A percentile compares a stretch with the other conserved stretches of the same genome.
phyloP scores from a whole-genome alignment of 2,113 vertebrate genomes.

The Antechinus flavipes region DNA sequence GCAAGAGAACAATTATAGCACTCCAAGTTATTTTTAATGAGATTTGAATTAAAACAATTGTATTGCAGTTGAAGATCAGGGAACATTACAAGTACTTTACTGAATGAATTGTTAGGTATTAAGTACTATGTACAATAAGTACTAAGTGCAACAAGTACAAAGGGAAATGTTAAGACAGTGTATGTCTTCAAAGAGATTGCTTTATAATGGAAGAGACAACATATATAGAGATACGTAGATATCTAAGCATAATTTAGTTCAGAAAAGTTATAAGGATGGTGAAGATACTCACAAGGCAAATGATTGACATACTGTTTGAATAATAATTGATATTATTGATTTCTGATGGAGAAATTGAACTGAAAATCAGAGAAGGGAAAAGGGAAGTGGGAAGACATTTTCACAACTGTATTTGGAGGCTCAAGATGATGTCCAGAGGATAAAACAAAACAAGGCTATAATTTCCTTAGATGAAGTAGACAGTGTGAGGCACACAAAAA shows the following conservation, averaged over 20 bases:
- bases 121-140: neutral
- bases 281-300: neutral
- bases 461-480: no score
- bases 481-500: no score
- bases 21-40: neutral
- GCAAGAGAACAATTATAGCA: neutral
- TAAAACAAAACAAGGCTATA: no score
- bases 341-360: neutral
- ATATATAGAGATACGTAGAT: neutral
- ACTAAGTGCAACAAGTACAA: neutral
- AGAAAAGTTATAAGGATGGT: neutral
- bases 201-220: neutral
- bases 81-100: neutral
- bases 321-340: neutral
- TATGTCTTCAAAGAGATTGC: neutral
- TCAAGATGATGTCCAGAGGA: no score
- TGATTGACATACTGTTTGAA: neutral
- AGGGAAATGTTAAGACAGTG: neutral
- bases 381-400: neutral
- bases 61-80: neutral
- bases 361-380: neutral
- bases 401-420: no score
- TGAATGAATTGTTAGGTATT: neutral
- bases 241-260: neutral
- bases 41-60: neutral